phyloP scores from a whole-genome alignment of 23 tunicate species.

The Diplosoma virens region DNA sequence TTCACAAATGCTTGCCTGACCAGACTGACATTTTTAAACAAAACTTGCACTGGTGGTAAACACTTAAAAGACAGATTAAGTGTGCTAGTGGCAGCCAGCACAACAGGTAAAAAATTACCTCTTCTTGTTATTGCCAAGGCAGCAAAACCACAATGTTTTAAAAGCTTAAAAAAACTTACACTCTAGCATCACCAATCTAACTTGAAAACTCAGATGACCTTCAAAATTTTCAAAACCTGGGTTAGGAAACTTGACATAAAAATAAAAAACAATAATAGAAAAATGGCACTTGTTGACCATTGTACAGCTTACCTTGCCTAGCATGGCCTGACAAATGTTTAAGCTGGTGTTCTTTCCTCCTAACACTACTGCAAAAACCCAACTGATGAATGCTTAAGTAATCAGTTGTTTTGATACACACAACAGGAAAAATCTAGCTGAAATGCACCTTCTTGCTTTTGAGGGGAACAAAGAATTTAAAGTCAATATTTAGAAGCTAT shows the following conservation, averaged over 20 bases:
- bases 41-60: not conserved
- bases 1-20: conserved; percentile 16
- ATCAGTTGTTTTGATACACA: not conserved
- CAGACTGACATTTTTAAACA: not conserved
- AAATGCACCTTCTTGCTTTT: not conserved
- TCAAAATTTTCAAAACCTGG: not conserved
- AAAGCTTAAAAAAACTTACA: not conserved
- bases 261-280: conserved; percentile 1
- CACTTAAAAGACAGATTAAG: conserved; percentile 4
- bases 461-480: not conserved
- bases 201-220: not conserved
- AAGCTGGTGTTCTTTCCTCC: not conserved
- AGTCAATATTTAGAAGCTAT: not conserved
- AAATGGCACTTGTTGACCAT: not conserved
- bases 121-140: not conserved
- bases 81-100: conserved; percentile 16
- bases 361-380: conserved; percentile 4
- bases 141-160: not conserved
- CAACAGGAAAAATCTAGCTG: not conserved
- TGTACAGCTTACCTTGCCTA: not conserved
- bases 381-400: not conserved
- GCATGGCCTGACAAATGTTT: conserved; percentile 5
- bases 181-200: not conserved
- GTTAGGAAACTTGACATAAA: conserved; percentile 18
- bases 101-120: not conserved